phyloP scores from a whole-genome alignment of 2,113 vertebrate genomes.

The Serinus canaria region DNA sequence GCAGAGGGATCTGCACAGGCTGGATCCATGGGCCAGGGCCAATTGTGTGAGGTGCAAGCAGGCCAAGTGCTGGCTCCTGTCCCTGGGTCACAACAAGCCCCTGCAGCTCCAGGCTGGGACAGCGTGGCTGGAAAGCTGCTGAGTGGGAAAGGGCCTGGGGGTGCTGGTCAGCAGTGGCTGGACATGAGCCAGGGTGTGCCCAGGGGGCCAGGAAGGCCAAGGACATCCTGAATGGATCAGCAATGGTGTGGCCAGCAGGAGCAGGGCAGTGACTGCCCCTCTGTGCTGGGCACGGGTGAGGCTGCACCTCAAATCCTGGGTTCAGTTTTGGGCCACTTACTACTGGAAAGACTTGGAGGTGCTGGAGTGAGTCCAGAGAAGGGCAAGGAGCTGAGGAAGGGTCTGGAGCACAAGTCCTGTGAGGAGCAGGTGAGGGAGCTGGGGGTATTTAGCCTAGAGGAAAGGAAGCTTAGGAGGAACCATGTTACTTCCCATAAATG shows the following conservation, averaged over 20 bases:
- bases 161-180: fast-evolving
- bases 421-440: neutral
- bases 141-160: neutral
- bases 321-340: neutral
- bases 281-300: neutral
- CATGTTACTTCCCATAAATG: neutral
- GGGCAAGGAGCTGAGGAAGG: fast-evolving
- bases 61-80: too few species aligned
- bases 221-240: neutral
- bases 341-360: neutral
- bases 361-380: fast-evolving
- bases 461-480: neutral
- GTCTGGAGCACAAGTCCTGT: neutral
- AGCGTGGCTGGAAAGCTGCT: neutral
- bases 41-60: too few species aligned
- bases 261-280: neutral
- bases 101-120: neutral
- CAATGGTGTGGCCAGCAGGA: neutral
- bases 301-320: too few species aligned
- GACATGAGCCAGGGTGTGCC: neutral
- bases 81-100: too few species aligned
- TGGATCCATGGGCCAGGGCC: neutral
- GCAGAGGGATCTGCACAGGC: neutral
- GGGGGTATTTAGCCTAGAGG: neutral
- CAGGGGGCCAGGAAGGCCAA: neutral